Evolutionary conservation across 2,113 vertebrate species (phyloP).

Genomic region (Ptilonorhynchus violaceus): DNA sequence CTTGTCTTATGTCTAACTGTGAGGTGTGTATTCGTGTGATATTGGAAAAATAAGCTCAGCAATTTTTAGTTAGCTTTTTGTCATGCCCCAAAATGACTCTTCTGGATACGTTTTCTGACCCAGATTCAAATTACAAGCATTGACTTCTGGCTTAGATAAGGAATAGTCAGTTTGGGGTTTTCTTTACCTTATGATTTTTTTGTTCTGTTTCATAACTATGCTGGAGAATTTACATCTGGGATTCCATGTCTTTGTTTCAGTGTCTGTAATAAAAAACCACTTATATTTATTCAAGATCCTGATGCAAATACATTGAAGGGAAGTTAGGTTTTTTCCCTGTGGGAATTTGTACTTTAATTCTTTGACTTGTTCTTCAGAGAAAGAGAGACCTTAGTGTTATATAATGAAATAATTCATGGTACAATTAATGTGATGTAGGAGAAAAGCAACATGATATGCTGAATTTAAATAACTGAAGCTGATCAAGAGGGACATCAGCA

Average conservation of each 20-base stretch:
- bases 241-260: constrained; percentile 48
- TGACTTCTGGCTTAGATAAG: neutral
- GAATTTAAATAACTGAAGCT: constrained; percentile 69
- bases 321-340: neutral
- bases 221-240: neutral
- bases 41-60: neutral
- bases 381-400: constrained; percentile 46
- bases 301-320: constrained; percentile 30
- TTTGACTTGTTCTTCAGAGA: constrained; percentile 19
- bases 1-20: neutral
- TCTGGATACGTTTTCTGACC: neutral
- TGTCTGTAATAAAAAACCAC: neutral
- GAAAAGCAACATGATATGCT: constrained; percentile 62
- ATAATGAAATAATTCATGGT: constrained; percentile 67
- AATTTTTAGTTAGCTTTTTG: neutral
- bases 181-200: neutral
- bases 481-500: constrained; percentile 62
- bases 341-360: constrained; percentile 28
- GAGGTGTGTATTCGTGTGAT: neutral
- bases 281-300: constrained; percentile 46
- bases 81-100: neutral
- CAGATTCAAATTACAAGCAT: neutral
- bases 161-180: neutral
- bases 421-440: constrained; percentile 68
- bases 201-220: constrained; percentile 15